Evolutionary conservation across 2,797 vertebrate species (phyloP).

Genomic region (Coendou prehensilis): DNA sequence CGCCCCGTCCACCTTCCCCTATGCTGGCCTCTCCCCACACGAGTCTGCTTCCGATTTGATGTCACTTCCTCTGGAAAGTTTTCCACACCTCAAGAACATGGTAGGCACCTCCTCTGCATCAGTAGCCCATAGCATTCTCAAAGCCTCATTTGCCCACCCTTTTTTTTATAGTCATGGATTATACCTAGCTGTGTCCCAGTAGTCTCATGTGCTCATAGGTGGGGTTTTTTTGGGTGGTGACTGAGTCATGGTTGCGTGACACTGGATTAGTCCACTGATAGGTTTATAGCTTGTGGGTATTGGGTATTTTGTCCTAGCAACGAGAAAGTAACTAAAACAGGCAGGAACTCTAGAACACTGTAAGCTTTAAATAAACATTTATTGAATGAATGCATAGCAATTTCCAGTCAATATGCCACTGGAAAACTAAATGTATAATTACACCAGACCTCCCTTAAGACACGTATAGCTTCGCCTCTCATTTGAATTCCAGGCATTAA

Average conservation of each 20-base stretch:
- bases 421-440: background rate
- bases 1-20: background rate
- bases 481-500: background rate
- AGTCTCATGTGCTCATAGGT: background rate
- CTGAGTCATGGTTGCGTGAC: background rate
- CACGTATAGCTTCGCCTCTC: background rate
- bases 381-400: background rate
- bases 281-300: background rate
- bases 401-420: background rate
- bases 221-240: background rate
- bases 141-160: background rate
- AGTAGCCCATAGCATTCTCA: background rate
- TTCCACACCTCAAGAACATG: background rate
- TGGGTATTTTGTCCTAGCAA: background rate
- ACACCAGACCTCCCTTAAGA: background rate
- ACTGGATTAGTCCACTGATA: background rate
- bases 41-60: background rate
- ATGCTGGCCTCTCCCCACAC: fast-evolving
- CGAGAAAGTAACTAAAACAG: background rate
- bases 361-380: background rate
- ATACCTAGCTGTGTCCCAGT: background rate
- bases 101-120: background rate
- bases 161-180: background rate
- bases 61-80: background rate
- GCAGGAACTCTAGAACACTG: background rate